Evolutionary conservation across 2,888 invertebrate species (phyloP), one percentile per base, ranked within the genome.

Genomic region (Petrolisthes cinctipes): DNA sequence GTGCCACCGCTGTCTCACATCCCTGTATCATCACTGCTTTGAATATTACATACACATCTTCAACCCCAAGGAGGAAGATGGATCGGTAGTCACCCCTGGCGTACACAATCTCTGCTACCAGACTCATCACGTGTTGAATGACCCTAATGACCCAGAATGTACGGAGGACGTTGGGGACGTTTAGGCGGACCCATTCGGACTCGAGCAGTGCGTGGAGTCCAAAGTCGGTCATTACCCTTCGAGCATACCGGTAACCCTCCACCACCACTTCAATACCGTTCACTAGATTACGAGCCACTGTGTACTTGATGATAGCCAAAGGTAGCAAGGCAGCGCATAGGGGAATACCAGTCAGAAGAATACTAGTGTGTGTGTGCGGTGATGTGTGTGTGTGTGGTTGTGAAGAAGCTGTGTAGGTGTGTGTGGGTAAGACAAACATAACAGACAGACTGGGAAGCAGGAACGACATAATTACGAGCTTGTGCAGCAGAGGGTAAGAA

Each of bases 1-100:
- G 96, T 9, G 98, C 97, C 0, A 97, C 96, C 87, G 97, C 94
- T 0, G 98, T 98, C 92, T 98, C 98, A 93, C 98, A 98, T 79
- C 98, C 97, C 83, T 96, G 95, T 1, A 97, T 95, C 92, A 98
- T 94, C 57, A 97, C 93, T 71, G 95, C 96, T 92, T 95, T 95
- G 14, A 94, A 93, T 93, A 94, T 94, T 91, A 91, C 91, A 51
- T 90, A 86, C 53, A 91, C 14, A 51, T 81, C 86, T 51, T 54
- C 68, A 37, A 78, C 14, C 3, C 84, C 85, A 61, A 88, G 68
- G 11, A 81, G 53, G 54, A 84, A 82, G 57, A 89, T 61, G 17
- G 84, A 82, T 75, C 88, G 89, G 23, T 87, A 88, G 66, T 89
- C 89, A 54, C 89, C 87, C 14, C 84, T 61, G 17, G 86, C 82